phyloP scores from a whole-genome alignment of 2,797 vertebrate genomes.

The Champsocephalus esox region DNA sequence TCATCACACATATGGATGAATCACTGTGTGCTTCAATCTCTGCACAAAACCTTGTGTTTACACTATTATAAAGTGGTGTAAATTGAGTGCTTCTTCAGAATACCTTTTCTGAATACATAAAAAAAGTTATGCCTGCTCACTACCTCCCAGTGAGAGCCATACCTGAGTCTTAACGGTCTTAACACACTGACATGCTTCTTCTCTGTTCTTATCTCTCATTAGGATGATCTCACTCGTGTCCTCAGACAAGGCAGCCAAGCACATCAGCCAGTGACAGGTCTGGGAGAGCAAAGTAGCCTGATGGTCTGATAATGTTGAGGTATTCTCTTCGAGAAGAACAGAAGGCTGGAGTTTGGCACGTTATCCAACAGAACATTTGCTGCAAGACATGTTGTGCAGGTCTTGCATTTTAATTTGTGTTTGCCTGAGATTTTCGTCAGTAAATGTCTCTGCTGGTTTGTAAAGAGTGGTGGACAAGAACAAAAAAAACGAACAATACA shows the following conservation, averaged over 20 bases:
- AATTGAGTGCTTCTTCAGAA: neutral
- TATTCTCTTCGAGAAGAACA: neutral
- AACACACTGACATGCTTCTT: slow-evolving; percentile 1
- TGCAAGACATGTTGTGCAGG: neutral
- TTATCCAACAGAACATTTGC: slow-evolving; percentile 21
- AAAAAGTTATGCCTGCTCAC: neutral
- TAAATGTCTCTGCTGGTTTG: slow-evolving; percentile 25
- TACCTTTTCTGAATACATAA: neutral
- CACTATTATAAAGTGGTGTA: slow-evolving; percentile 8
- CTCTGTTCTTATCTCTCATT: slow-evolving; percentile 55
- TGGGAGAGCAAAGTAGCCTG: slow-evolving; percentile 28
- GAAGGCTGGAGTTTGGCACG: slow-evolving; percentile 21
- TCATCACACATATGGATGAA: neutral
- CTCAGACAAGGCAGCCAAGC: slow-evolving; percentile 38
- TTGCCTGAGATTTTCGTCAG: slow-evolving; percentile 11
- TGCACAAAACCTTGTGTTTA: slow-evolving; percentile 5
- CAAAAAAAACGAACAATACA: neutral
- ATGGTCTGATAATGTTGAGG: slow-evolving; percentile 17
- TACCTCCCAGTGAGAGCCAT: slow-evolving; percentile 2
- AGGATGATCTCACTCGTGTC: slow-evolving; percentile 40
- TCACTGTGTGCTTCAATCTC: neutral
- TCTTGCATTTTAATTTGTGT: slow-evolving; percentile 14
- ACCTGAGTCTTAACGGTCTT: neutral
- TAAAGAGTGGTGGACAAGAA: neutral
- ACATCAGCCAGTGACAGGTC: slow-evolving; percentile 40